Base-by-base conservation (phyloP, 30 jellyfish, hydroid and myxozoan genomes). In the Turritopsis dohrnii region DNA sequence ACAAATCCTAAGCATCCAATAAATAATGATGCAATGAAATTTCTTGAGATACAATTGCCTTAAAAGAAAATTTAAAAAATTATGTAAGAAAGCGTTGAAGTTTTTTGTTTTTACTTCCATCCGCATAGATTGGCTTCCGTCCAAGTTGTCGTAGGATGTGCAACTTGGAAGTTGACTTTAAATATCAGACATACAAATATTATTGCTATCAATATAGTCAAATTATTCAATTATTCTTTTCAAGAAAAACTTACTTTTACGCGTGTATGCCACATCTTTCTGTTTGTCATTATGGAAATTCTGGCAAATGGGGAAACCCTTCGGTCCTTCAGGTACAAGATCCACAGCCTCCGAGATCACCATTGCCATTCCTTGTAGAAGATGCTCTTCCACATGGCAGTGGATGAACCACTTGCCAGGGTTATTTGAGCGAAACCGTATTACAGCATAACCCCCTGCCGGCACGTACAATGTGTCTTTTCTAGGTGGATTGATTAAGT, bases 371-470 rank as follows among this genome's bases (percentile, higher is more conserved):
- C 85, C 85, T n/a, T 79, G 82, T 21, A 79, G 79, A 29, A 23
- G 25, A 75, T 79, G 85, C n/a, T 21, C 85, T 52, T 79, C 82
- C 9, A 79, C 54, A 28, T 79, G 85, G 25, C 85, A 79, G 54
- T 79, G 85, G 8, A 52, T 24, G n/a, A 79, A 79, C 85, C 85
- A 79, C 29, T 79, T 79, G 27, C 85, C 85, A 79, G 85, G 85
- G 79, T 79, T 79, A 22, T 79, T 22, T 9, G 69, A 26, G 28
- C 85, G 52, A 75, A 79, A 26, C 28, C 85, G 52, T 27, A 79
- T 8, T 8, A 79, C 85, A 21, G 54, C 85, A 79, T 79, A 79
- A 21, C 85, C 85, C 1, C 85, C 85, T 5, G 85, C 29, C 13
- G 85, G 85, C 8, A 79, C 79, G 16, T 26, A 26, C 52, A 79